A percentile compares a stretch with the other conserved stretches of the same genome.
Evolutionary conservation across 2,797 vertebrate genomes (phyloP).

Genomic region (Peromyscus aztecus): DNA sequence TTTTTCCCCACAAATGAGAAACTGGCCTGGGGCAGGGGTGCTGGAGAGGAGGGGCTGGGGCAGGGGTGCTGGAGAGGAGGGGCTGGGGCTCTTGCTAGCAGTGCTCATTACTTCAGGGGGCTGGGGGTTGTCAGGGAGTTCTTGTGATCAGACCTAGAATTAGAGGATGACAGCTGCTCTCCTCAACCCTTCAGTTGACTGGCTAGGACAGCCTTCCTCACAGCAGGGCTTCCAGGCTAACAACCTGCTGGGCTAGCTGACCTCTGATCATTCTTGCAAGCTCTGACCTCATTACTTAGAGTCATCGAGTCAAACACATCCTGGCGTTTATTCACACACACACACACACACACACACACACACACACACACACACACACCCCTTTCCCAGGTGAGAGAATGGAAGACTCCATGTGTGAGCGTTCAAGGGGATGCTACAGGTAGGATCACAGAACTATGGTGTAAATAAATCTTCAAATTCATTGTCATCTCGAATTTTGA

Average conservation of each 20-base stretch:
- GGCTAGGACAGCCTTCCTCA: neutral
- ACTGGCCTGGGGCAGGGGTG: neutral
- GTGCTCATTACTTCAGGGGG: neutral
- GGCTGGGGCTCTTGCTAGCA: neutral
- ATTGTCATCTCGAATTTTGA: neutral
- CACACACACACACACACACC: too few relatives aligned
- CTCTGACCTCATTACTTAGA: neutral
- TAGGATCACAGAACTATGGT: neutral
- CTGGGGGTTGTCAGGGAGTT: neutral
- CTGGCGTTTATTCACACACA: neutral
- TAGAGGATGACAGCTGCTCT: neutral
- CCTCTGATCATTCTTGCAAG: neutral
- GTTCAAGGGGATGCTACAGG: neutral
- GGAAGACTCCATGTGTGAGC: neutral
- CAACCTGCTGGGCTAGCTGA: neutral
- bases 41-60: neutral
- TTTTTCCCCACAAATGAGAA: neutral
- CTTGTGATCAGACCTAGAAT: neutral
- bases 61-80: too few relatives aligned
- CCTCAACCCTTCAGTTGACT: neutral
- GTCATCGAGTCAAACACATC: neutral
- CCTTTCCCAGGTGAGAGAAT: neutral
- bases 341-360: too few relatives aligned
- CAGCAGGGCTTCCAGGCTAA: neutral
- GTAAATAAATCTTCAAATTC: neutral